Conservation (phyloP, 1,140 invertebrate genomes). For the Trachelipus rathkii region DNA sequence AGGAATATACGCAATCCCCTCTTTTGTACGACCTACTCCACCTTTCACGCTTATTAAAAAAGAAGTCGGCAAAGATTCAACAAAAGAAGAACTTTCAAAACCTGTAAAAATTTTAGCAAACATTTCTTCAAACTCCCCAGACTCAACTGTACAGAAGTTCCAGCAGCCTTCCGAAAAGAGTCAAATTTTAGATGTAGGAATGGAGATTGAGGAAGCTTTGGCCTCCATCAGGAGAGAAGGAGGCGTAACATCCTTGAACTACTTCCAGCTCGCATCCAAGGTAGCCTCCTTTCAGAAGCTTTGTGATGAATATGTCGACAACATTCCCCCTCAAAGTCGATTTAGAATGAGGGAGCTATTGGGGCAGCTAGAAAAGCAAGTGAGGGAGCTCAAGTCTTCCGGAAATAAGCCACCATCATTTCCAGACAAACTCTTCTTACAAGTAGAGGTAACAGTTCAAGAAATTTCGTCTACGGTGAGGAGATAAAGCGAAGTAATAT, state of each 20-base stretch:
- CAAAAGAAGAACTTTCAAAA: conserved; percentile 17
- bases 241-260: conserved; percentile 55
- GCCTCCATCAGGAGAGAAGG: conserved; percentile 59
- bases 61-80: conserved; percentile 29
- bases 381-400: conserved; percentile 60
- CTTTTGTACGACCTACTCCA: conserved; percentile 38
- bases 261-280: conserved; percentile 80
- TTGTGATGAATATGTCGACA: conserved; percentile 67
- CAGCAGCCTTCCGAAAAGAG: conserved; percentile 20
- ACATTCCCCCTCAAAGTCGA: conserved; percentile 75
- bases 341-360: conserved; percentile 85
- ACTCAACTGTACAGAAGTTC: conserved; percentile 27
- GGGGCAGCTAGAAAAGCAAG: conserved; percentile 71
- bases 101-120: conserved; percentile 13
- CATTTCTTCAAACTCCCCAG: conserved; percentile 3
- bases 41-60: conserved; percentile 34
- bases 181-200: conserved; percentile 59
- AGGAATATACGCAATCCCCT: conserved; percentile 64
- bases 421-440: not conserved
- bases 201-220: conserved; percentile 65
- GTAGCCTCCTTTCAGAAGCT: conserved; percentile 71
- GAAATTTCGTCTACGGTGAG: not conserved
- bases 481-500: not conserved
- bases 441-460: not conserved
- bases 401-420: not conserved